A percentile compares a stretch with the other conserved stretches of the same genome.
Conservation (phyloP, 2,113 vertebrate species). For the Alexandromys fortis region DNA sequence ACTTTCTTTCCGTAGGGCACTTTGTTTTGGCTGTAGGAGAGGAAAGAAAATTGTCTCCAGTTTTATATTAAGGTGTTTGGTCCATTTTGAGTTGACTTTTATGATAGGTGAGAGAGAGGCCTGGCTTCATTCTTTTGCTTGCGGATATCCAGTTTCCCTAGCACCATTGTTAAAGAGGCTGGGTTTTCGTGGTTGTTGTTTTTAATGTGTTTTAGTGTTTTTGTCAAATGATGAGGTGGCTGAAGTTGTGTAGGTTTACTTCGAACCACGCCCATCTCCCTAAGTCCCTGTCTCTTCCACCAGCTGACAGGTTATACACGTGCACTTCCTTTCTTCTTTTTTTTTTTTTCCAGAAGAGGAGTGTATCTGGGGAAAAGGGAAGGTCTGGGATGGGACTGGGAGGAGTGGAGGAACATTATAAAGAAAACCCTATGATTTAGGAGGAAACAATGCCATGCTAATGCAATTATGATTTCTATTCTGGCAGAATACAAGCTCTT, state of each 20-base stretch:
- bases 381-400: too few relatives aligned
- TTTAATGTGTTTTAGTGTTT: not conserved
- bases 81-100: not conserved
- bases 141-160: not conserved
- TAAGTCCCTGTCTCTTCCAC: not conserved
- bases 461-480: not conserved
- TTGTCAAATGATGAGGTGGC: not conserved
- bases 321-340: not conserved
- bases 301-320: not conserved
- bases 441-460: not conserved
- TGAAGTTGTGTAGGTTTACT: not conserved
- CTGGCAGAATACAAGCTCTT: not conserved
- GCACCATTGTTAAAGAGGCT: not conserved
- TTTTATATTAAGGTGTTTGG: not conserved
- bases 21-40: not conserved
- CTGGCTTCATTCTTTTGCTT: not conserved
- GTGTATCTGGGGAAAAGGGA: too few relatives aligned
- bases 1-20: not conserved
- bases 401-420: not conserved
- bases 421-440: not conserved
- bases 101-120: not conserved
- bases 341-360: too few relatives aligned
- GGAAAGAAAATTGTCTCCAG: not conserved
- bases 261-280: too few relatives aligned
- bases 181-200: not conserved